Evolutionary conservation across 2,113 vertebrate species (phyloP), one percentile per base, ranked within the genome.

Genomic region (Ctenodactylus gundi): DNA sequence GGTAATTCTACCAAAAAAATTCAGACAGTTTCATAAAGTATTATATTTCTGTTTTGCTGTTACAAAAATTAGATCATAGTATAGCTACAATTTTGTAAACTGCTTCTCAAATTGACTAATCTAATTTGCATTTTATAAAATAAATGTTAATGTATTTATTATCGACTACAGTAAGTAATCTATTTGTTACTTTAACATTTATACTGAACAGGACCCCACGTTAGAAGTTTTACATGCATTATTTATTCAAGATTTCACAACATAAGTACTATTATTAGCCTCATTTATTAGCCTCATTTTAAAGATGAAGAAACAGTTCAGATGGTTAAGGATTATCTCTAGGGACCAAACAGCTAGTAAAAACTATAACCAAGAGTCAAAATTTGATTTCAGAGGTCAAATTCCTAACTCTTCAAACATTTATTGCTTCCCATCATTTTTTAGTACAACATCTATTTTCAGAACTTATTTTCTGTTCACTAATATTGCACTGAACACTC

Each of bases 161-260:
- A 95, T 57, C 85, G 29, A 91, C 31, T 77, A 76, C 3, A 58
- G 10, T 88, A 55, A 68, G 82, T 49, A 77, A 15, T 25, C 18
- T 76, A 90, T 58, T 53, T 73, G 14, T 95, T 85, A 90, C 34
- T 73, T 10, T 78, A 91, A 82, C 23, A 62, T 29, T 95, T 34
- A n/a, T n/a, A 91, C 3, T 81, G 27, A 93, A 55, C 27, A 88
- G 21, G 53, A 60, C 10, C 76, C 20, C 12, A 58, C 29, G 39
- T 29, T 77, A 85, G 73, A 86, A 18, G 3, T 57, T 96, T 75
- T 75, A 75, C 15, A 67, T 36, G 58, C 0, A n/a, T n/a, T n/a
- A 67, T 49, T 72, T 75, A 78, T 62, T 78, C 90, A 81, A 76
- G 83, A 44, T 80, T 25, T 80, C 39, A 78, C 23, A 57, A 44